Evolutionary conservation across 2,113 vertebrate species (phyloP).

Genomic region (Lasiurus cinereus): DNA sequence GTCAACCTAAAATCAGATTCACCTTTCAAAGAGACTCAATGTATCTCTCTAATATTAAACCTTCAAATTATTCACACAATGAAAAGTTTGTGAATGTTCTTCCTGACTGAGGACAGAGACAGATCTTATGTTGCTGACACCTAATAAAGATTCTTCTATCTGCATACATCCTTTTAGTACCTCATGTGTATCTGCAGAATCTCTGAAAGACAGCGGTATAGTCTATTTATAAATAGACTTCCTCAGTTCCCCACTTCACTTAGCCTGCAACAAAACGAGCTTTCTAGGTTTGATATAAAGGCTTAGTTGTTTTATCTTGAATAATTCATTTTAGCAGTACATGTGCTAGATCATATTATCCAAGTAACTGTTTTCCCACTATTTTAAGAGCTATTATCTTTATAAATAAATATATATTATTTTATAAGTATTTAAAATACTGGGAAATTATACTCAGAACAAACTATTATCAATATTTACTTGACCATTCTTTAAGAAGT

Average conservation of each 20-base stretch:
- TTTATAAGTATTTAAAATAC: background rate
- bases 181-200: background rate
- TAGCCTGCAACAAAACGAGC: slow-evolving; percentile 25
- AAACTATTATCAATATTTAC: background rate
- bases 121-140: background rate
- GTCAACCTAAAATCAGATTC: too few relatives aligned
- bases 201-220: background rate
- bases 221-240: slow-evolving; percentile 62
- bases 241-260: slow-evolving; percentile 6
- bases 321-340: background rate
- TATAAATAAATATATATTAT: background rate
- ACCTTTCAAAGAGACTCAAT: too few relatives aligned
- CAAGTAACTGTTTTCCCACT: background rate
- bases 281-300: slow-evolving; percentile 39
- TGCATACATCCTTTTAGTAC: background rate
- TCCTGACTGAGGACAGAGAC: background rate
- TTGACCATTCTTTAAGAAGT: background rate
- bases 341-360: background rate
- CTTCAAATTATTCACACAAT: background rate
- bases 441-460: background rate
- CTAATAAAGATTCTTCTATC: background rate
- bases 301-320: slow-evolving; percentile 31
- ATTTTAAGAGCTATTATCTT: background rate
- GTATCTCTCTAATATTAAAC: background rate
- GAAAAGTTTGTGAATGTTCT: background rate